These are phyloP conservation scores for Oncorhynchus masou DNA, from an alignment of 2,113 vertebrate species.

Conservation along the genomic window DNA sequence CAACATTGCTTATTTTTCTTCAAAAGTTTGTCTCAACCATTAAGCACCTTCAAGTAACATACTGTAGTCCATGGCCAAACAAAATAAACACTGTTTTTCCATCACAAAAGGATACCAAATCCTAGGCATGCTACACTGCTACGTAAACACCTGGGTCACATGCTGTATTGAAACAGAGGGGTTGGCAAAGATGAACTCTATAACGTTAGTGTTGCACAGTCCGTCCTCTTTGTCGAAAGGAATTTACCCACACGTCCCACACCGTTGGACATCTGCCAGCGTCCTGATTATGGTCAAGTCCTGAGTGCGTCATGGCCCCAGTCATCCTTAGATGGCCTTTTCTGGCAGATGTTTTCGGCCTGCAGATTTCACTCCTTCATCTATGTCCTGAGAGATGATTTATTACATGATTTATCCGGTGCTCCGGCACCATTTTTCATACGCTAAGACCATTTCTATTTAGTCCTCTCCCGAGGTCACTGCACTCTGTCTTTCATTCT, in stretches of 20 bases:
- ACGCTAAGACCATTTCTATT: constrained; percentile 13
- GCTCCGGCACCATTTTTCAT: constrained; percentile 19
- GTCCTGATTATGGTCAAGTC: constrained; percentile 1
- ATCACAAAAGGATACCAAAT: background rate
- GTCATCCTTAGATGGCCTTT: constrained; percentile 6
- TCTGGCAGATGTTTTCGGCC: background rate
- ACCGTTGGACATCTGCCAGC: background rate
- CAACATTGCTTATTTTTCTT: background rate
- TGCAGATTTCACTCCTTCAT: background rate
- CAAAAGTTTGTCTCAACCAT: background rate
- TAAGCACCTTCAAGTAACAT: background rate
- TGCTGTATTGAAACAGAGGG: background rate
- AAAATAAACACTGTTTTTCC: background rate
- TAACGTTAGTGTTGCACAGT: background rate
- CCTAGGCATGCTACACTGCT: background rate
- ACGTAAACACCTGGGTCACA: background rate
- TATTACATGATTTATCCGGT: constrained; percentile 18
- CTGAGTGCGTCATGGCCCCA: background rate
- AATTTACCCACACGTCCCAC: background rate
- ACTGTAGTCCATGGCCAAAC: background rate
- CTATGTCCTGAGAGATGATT: constrained; percentile 6
- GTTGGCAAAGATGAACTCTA: background rate
- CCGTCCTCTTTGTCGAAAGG: background rate
- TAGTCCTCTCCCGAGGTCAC: constrained; percentile 5
- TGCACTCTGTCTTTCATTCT: background rate